Percentiles rank a stretch among this genome's conserved stretches.
phyloP scores from a whole-genome alignment of 2,888 invertebrate species.

The Meganola albula region DNA sequence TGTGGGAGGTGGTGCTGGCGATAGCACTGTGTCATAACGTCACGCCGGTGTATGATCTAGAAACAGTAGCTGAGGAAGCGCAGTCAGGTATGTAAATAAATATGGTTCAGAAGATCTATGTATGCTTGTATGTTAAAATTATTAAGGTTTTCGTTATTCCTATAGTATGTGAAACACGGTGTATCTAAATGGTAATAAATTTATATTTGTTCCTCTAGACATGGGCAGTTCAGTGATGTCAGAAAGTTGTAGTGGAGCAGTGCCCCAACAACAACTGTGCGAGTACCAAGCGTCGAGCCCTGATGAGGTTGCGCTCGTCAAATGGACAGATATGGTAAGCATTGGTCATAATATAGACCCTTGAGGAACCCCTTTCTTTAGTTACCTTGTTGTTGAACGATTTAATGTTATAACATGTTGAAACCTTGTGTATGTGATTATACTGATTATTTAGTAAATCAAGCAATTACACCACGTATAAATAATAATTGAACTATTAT shows the following conservation, averaged over 20 bases:
- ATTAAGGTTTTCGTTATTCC: too few relatives aligned
- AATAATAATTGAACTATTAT: too few relatives aligned
- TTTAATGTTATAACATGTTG: too few relatives aligned
- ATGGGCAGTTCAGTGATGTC: slow-evolving; percentile 70
- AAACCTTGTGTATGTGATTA: too few relatives aligned
- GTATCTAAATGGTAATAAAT: too few relatives aligned
- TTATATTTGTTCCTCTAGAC: slow-evolving; percentile 43
- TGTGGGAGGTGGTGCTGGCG: slow-evolving; percentile 94
- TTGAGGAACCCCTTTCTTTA: too few relatives aligned
- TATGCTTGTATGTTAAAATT: too few relatives aligned
- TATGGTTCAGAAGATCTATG: too few relatives aligned
- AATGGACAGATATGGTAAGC: slow-evolving; percentile 90
- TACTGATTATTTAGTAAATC: too few relatives aligned
- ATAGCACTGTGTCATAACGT: slow-evolving; percentile 99
- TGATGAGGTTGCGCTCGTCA: slow-evolving; percentile 95
- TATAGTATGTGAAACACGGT: too few relatives aligned
- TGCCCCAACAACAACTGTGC: slow-evolving; percentile 70
- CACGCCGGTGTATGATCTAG: slow-evolving; percentile 93
- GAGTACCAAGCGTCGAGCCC: slow-evolving; percentile 91
- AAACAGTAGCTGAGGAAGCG: slow-evolving; percentile 45
- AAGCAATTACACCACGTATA: too few relatives aligned
- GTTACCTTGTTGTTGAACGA: too few relatives aligned
- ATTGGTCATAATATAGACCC: background rate
- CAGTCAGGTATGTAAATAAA: slow-evolving; percentile 44
- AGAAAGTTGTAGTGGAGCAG: slow-evolving; percentile 66